Evolutionary conservation across 2,888 invertebrate genomes (phyloP).

Genomic region (Molorchus minor): DNA sequence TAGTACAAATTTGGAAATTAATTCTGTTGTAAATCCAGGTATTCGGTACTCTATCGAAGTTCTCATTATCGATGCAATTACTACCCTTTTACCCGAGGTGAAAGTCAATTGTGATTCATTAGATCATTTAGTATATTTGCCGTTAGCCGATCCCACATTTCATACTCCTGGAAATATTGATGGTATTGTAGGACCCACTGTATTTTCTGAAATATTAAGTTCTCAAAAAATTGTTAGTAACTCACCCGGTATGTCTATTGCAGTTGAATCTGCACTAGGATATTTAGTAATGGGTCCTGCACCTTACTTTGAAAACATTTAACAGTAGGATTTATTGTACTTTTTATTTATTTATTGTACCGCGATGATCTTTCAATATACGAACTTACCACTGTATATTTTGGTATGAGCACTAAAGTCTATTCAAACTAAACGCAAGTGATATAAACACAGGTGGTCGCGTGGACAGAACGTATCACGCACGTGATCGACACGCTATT

Average conservation of each 20-base stretch:
- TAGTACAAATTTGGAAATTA: not conserved
- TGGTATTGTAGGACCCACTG: not conserved
- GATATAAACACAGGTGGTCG: too few species aligned
- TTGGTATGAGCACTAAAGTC: too few species aligned
- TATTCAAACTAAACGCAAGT: too few species aligned
- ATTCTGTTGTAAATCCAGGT: too few species aligned
- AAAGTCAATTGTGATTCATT: not conserved
- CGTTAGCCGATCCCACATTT: not conserved
- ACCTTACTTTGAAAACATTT: not conserved
- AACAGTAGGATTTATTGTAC: not conserved
- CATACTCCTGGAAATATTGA: not conserved
- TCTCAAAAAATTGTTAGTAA: not conserved
- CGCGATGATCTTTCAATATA: not conserved
- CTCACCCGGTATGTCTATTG: not conserved
- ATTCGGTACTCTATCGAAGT: too few species aligned
- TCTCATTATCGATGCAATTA: too few species aligned
- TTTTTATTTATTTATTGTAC: not conserved
- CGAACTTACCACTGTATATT: too few species aligned
- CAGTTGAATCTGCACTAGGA: not conserved
- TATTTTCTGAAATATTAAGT: not conserved
- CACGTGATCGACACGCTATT: too few species aligned
- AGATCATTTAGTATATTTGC: not conserved
- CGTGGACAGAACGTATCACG: too few species aligned
- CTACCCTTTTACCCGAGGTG: not conserved
- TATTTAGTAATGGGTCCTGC: not conserved